Evolutionary conservation across 2,113 vertebrate species (phyloP).

Genomic region (Chaetorhynchus papuensis): DNA sequence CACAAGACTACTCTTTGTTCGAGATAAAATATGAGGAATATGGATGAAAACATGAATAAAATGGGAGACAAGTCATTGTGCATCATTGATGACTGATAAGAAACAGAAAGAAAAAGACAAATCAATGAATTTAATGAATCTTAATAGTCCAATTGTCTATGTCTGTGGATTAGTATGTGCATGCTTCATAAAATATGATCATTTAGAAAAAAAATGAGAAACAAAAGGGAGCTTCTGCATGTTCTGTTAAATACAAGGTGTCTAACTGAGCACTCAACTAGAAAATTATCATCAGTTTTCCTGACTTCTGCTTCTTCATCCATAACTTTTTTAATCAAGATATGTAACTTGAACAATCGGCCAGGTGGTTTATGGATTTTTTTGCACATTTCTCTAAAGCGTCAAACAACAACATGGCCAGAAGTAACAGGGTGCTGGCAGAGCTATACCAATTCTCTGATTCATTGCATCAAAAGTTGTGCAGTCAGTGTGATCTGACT

Average conservation of each 20-base stretch:
- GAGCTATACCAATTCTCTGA: not conserved
- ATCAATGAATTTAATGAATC: slow-evolving; percentile 44
- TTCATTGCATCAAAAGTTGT: not conserved
- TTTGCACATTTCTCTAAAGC: not conserved
- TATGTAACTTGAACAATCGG: not conserved
- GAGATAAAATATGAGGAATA: slow-evolving; percentile 43
- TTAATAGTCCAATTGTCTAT: slow-evolving; percentile 20
- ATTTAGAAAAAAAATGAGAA: slow-evolving; percentile 11
- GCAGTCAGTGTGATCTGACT: not conserved
- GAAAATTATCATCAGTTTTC: not conserved
- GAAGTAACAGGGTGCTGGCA: not conserved
- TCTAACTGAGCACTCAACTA: not conserved
- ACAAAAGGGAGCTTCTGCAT: not conserved
- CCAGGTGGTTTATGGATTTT: not conserved
- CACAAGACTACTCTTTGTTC: slow-evolving; percentile 54
- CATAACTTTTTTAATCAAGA: slow-evolving; percentile 4
- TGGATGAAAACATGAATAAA: slow-evolving; percentile 34
- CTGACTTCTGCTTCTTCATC: slow-evolving; percentile 10
- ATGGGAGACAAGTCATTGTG: slow-evolving; percentile 20
- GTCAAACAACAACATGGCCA: not conserved
- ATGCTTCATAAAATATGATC: slow-evolving; percentile 30
- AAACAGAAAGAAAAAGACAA: slow-evolving; percentile 50
- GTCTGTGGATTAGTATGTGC: not conserved
- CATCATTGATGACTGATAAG: slow-evolving; percentile 61
- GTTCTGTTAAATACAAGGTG: not conserved